Conservation (phyloP, 2,888 invertebrate species). For the Cremastinae sp. region DNA sequence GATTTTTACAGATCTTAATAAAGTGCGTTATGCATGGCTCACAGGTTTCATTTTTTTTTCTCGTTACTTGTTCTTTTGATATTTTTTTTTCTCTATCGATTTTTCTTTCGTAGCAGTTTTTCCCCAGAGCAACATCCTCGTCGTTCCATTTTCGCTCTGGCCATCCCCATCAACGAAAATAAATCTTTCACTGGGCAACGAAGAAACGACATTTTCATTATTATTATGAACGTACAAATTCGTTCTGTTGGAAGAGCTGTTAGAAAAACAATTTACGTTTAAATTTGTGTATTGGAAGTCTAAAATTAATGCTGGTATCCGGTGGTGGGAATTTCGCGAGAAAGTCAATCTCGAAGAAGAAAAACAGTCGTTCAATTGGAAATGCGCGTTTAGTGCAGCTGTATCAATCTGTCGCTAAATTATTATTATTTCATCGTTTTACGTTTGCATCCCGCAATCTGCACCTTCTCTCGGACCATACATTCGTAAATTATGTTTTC, state of each 20-base stretch:
- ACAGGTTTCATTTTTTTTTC: conserved; percentile 54
- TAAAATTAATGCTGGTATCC: conserved; percentile 58
- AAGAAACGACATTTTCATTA: conserved; percentile 10
- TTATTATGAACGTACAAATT: neutral
- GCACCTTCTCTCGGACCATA: conserved; percentile 55
- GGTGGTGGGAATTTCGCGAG: conserved; percentile 67
- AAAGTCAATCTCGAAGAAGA: neutral
- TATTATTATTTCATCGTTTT: conserved; percentile 57
- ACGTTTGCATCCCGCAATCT: conserved; percentile 58
- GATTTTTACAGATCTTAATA: conserved; percentile 66
- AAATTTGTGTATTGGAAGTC: conserved; percentile 26
- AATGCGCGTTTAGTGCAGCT: conserved; percentile 59
- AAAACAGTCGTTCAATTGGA: conserved; percentile 21
- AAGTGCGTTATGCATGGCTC: conserved; percentile 69
- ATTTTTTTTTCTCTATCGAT: conserved; percentile 33
- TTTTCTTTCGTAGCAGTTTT: conserved; percentile 39
- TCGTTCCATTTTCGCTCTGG: conserved; percentile 23
- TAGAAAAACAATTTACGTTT: conserved; percentile 79
- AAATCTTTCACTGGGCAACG: neutral
- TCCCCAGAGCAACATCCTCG: conserved; percentile 34
- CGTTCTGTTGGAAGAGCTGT: conserved; percentile 69
- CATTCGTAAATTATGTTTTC: conserved; percentile 7
- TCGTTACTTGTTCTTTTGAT: conserved; percentile 23
- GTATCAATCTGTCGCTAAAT: conserved; percentile 63
- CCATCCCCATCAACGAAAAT: conserved; percentile 14